Evolutionary conservation across 2,797 vertebrate genomes (phyloP).

Genomic region (Brotula barbata): DNA sequence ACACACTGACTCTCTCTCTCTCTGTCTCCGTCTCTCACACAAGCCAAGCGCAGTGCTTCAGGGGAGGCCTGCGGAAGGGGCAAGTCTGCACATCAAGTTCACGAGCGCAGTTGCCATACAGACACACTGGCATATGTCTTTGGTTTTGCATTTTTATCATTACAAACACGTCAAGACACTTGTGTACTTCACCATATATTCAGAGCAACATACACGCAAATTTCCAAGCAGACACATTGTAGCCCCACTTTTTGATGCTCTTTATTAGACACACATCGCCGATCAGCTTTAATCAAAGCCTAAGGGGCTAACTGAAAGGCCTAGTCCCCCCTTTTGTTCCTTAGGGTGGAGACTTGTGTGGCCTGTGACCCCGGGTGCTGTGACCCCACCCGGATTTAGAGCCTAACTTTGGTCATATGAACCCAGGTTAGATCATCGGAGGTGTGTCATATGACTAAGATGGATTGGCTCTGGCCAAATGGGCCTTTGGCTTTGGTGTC

Average conservation of each 20-base stretch:
- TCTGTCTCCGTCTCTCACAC: too few species aligned
- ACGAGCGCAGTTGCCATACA: conserved; percentile 38
- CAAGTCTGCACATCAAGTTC: conserved; percentile 51
- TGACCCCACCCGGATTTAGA: conserved; percentile 54
- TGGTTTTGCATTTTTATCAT: conserved; percentile 24
- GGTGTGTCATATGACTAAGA: conserved; percentile 41
- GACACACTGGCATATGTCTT: conserved; percentile 38
- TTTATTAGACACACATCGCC: conserved; percentile 11
- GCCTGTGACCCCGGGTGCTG: conserved; percentile 48
- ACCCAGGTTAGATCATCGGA: conserved; percentile 21
- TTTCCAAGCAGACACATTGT: conserved; percentile 18
- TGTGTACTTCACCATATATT: conserved; percentile 5
- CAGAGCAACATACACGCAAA: conserved; percentile 5
- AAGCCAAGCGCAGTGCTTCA: conserved; percentile 50
- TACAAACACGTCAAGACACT: not conserved
- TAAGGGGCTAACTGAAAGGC: conserved; percentile 45
- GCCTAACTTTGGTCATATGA: conserved; percentile 56
- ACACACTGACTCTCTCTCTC: conserved; percentile 31
- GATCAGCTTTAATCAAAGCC: conserved; percentile 19
- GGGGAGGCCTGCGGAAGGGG: conserved; percentile 54
- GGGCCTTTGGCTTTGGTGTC: conserved; percentile 6
- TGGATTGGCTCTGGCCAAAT: conserved; percentile 25
- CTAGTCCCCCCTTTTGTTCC: conserved; percentile 59
- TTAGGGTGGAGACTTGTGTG: conserved; percentile 49
- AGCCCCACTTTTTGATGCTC: not conserved